Evolutionary conservation across 2,113 vertebrate species (phyloP).

Genomic region (Morone saxatilis): DNA sequence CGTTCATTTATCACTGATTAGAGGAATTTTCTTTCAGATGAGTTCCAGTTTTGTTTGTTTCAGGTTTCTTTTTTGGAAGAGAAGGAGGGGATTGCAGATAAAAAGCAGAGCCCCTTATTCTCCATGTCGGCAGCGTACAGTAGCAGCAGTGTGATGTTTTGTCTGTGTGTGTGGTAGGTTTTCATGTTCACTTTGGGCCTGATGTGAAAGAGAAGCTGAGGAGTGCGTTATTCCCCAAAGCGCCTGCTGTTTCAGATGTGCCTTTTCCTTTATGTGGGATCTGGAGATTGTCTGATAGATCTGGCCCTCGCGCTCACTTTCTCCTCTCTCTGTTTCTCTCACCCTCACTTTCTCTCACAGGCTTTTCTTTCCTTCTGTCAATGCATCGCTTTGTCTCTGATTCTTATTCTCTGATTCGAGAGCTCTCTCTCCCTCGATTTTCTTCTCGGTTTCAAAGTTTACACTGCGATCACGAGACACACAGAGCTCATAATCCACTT

Average conservation of each 20-base stretch:
- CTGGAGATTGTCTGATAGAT: constrained; percentile 75
- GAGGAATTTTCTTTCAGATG: constrained; percentile 49
- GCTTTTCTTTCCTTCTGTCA: constrained; percentile 51
- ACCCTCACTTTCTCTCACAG: constrained; percentile 40
- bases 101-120: constrained; percentile 53
- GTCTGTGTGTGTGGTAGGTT: constrained; percentile 62
- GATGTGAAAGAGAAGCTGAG: constrained; percentile 72
- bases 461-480: constrained; percentile 33
- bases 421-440: not conserved
- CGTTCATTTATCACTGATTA: constrained; percentile 69
- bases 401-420: constrained; percentile 46
- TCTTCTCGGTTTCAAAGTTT: constrained; percentile 49
- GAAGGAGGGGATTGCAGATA: constrained; percentile 48
- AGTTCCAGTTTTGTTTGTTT: constrained; percentile 52
- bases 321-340: constrained; percentile 28
- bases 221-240: constrained; percentile 73
- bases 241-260: constrained; percentile 73
- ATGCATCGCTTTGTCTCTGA: constrained; percentile 63
- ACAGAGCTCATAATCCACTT: constrained; percentile 46
- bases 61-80: constrained; percentile 51
- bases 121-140: constrained; percentile 60
- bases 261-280: constrained; percentile 70
- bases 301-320: constrained; percentile 50
- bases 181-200: constrained; percentile 76
- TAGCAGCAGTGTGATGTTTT: constrained; percentile 65